A percentile compares a stretch with the other conserved stretches of the same genome.
Conservation (phyloP, 2,888 invertebrate genomes). For the Zhengitettix transpicula region DNA sequence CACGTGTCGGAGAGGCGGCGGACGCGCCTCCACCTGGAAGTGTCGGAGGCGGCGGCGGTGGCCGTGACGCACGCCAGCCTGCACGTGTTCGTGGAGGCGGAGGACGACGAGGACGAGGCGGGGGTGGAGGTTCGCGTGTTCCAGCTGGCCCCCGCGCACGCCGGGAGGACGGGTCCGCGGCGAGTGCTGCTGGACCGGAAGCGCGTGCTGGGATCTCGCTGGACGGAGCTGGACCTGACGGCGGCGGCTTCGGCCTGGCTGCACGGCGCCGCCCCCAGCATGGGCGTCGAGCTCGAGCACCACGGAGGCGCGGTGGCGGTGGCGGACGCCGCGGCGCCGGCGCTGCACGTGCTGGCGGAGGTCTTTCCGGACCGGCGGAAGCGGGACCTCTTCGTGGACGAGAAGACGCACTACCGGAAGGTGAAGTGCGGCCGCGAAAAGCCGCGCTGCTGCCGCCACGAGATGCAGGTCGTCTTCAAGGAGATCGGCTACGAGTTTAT, state of each 20-base stretch:
- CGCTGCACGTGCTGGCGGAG: conserved; percentile 22
- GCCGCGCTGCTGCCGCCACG: conserved; percentile 42
- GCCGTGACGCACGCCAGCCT: conserved; percentile 7
- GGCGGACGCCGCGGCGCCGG: conserved; percentile 17
- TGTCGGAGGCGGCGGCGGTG: background rate
- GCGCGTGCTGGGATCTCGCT: conserved; percentile 27
- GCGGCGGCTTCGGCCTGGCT: conserved; percentile 32
- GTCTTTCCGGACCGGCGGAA: conserved; percentile 15
- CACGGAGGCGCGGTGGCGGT: conserved; percentile 22
- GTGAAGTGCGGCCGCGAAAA: conserved; percentile 4
- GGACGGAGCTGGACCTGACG: conserved; percentile 43
- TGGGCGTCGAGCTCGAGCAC: conserved; percentile 37
- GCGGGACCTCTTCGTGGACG: conserved; percentile 15
- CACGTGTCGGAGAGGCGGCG: background rate
- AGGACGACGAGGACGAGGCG: background rate
- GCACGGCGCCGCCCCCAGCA: conserved; percentile 27
- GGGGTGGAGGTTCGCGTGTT: conserved; percentile 17
- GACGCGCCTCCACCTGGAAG: background rate
- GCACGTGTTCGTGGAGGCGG: conserved; percentile 3
- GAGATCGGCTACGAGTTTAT: conserved; percentile 48
- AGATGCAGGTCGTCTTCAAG: conserved; percentile 46
- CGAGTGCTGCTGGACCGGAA: conserved; percentile 23
- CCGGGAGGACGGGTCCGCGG: conserved; percentile 20
- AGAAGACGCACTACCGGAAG: conserved; percentile 16
- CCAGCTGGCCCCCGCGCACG: conserved; percentile 10